Evolutionary conservation across 2,113 vertebrate species (phyloP).

Genomic region (Megaptera novaeangliae): DNA sequence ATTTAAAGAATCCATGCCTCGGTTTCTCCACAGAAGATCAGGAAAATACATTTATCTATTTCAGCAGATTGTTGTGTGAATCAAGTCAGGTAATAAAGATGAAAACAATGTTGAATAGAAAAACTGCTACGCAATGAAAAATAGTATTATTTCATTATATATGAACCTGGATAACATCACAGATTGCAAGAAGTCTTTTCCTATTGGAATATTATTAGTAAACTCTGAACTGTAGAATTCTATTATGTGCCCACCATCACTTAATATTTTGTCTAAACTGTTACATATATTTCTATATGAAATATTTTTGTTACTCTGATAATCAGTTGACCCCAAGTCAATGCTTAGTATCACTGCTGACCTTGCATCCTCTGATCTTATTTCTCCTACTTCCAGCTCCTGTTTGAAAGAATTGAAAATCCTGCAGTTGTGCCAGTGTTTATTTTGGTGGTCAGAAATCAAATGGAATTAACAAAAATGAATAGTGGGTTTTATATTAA

Average conservation of each 20-base stretch:
- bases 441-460: conserved; percentile 29
- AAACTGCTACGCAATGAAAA: neutral
- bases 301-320: neutral
- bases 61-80: neutral
- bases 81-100: neutral
- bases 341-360: neutral
- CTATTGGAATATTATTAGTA: neutral
- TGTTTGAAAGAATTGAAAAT: neutral
- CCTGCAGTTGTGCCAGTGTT: neutral
- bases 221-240: neutral
- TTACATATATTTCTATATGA: neutral
- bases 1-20: neutral
- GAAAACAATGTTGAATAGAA: neutral
- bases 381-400: neutral
- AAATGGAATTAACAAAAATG: neutral
- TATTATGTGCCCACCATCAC: neutral
- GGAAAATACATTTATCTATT: neutral
- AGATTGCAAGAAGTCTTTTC: neutral
- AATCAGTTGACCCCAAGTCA: neutral
- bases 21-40: neutral
- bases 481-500: neutral
- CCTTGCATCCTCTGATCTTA: neutral
- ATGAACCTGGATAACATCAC: neutral
- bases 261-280: neutral
- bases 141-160: neutral